Base-by-base conservation (phyloP, 1,140 invertebrate genomes). In the Sesamia nonagrioides region DNA sequence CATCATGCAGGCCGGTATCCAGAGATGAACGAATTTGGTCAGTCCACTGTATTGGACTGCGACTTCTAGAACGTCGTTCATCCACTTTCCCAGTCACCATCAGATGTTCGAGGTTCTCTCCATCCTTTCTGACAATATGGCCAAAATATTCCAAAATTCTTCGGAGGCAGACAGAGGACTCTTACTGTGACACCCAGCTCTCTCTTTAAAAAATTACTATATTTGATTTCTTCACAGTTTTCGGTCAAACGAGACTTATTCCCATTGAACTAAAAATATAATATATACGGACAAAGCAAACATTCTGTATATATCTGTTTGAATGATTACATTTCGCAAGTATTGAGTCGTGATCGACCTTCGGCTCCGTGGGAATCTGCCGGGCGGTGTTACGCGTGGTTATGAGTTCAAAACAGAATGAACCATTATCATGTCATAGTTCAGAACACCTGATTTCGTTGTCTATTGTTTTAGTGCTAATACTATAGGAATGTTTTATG, bases 301-400 rank as follows among this genome's bases (percentile, higher is more conserved):
- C 27, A 63, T 63, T 63, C 42, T 63, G 60, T 63, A 63, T 63
- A 40, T 63, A n/a, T n/a, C 60, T 63, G 37, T 63, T 11, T 42
- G 60, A 63, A 42, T 63, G 37, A 63, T 63, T 63, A 63, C n/a
- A 42, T 63, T 63, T 63, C 60, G 60, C 60, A 63, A 63, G 6
- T 42, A 63, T 63, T 18, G 37, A 63, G 37, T 63, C 60, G 60
- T 63, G 60, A 18, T 40, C 60, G 60, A 63, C 60, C 60, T 63
- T 63, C 60, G 60, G n/a, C 60, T 33, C 60, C 60, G 60, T 63
- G 60, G 60, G 60, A 63, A 63, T 63, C 60, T 63, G 60, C 60
- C 60, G 35, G 60, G 4, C 60, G n/a, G 60, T 3, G 54, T 63
- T 63, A 63, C 60, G 60, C 60, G 60, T 7, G 6, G 60, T 63